Conservation (phyloP, 2,888 invertebrate genomes). For the Syrphus vitripennis region DNA sequence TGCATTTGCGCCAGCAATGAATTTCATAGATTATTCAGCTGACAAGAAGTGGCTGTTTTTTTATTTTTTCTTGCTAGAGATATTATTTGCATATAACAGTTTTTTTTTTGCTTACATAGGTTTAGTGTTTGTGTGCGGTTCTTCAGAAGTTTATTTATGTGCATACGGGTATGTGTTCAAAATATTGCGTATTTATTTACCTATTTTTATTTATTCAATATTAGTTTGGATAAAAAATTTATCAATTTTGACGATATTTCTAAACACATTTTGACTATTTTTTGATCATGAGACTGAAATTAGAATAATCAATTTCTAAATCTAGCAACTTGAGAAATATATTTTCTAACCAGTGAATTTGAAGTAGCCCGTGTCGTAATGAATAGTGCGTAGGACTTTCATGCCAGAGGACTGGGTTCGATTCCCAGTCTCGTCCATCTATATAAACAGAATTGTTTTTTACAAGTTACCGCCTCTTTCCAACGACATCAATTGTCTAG, state of each 20-base stretch:
- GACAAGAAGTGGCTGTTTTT: conserved; percentile 51
- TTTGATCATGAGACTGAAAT: too few relatives aligned
- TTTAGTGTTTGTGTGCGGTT: background rate
- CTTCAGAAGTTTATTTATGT: background rate
- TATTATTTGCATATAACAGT: conserved; percentile 62
- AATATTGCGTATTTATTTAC: background rate
- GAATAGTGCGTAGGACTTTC: too few relatives aligned
- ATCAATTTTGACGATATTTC: background rate
- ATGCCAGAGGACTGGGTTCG: too few relatives aligned
- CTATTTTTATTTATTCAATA: background rate
- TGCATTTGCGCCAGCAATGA: conserved; percentile 64
- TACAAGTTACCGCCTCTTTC: too few relatives aligned
- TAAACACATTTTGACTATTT: background rate
- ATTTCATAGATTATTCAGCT: conserved; percentile 64
- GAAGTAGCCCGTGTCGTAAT: too few relatives aligned
- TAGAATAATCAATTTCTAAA: too few relatives aligned
- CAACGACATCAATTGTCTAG: too few relatives aligned
- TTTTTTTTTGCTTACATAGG: background rate
- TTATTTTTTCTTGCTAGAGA: background rate
- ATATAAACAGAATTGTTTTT: too few relatives aligned
- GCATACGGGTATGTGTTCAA: too few relatives aligned
- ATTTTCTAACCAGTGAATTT: too few relatives aligned
- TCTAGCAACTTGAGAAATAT: too few relatives aligned
- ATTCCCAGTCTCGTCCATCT: too few relatives aligned
- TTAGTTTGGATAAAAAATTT: background rate